These are phyloP conservation scores for Abscondita cerata DNA, from an alignment of 2,888 invertebrate species.

Conservation along the genomic window DNA sequence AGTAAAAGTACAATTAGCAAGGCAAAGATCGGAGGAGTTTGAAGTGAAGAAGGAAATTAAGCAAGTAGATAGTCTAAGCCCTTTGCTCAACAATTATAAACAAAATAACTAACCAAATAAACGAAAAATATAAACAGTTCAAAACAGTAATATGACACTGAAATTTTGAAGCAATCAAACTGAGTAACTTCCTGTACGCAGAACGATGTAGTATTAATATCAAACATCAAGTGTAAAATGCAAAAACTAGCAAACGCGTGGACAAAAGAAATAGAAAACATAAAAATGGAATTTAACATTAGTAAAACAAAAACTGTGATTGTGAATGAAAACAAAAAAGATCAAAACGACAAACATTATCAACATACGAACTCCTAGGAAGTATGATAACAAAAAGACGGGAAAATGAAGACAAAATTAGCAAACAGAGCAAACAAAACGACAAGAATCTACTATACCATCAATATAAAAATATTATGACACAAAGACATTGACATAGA, in stretches of 20 bases:
- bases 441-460: neutral
- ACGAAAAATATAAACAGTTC: too few relatives aligned
- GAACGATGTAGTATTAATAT: neutral
- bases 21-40: neutral
- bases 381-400: neutral
- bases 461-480: neutral
- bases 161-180: neutral
- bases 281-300: neutral
- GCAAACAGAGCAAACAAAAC: neutral
- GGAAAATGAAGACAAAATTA: neutral
- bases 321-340: too few relatives aligned
- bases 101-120: too few relatives aligned
- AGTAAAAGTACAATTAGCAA: too few relatives aligned
- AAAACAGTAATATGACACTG: too few relatives aligned
- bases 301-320: neutral
- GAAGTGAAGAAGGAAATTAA: neutral
- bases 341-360: neutral
- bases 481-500: neutral
- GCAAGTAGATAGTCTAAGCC: neutral
- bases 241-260: neutral
- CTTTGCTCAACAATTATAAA: neutral
- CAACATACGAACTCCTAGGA: neutral
- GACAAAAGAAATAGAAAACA: neutral
- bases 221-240: neutral
- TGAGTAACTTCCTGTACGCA: neutral